Percentiles rank a stretch among this genome's conserved stretches.
These are phyloP conservation scores for Neosilurus mollespiculum DNA, from an alignment of 2,797 vertebrate species.

Conservation along the genomic window DNA sequence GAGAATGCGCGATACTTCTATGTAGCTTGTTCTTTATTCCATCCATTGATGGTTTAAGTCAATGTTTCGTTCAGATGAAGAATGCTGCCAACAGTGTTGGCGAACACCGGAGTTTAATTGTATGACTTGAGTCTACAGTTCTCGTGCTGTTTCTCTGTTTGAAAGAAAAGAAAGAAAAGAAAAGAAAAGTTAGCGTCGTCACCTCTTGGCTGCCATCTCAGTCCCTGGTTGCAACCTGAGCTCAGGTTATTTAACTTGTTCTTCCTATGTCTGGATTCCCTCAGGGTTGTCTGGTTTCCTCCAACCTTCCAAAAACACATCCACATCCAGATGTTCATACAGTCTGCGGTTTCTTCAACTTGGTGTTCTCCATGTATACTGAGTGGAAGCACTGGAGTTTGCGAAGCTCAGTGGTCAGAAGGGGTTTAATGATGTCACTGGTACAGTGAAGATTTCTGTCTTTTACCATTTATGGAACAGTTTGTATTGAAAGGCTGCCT, in stretches of 20 bases:
- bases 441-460: neutral
- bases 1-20: slow-evolving; percentile 34
- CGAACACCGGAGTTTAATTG: neutral
- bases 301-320: neutral
- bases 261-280: neutral
- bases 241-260: neutral
- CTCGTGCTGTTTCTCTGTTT: neutral
- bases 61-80: neutral
- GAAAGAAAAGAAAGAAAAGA: neutral
- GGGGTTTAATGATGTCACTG: neutral
- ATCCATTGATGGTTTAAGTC: neutral
- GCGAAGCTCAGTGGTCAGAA: neutral
- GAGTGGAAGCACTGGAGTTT: neutral
- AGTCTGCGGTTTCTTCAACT: neutral
- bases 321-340: neutral
- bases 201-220: neutral
- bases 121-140: neutral
- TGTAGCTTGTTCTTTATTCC: slow-evolving; percentile 13
- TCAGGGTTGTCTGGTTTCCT: neutral
- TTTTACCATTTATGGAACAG: neutral
- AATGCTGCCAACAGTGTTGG: neutral
- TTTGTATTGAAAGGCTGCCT: neutral
- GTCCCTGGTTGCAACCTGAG: neutral
- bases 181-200: neutral
- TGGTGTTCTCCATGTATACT: neutral